Percentiles rank a stretch among this genome's conserved stretches.
These are phyloP conservation scores for Chrysochloris asiatica DNA, from an alignment of 2,113 vertebrate genomes.

Conservation along the genomic window DNA sequence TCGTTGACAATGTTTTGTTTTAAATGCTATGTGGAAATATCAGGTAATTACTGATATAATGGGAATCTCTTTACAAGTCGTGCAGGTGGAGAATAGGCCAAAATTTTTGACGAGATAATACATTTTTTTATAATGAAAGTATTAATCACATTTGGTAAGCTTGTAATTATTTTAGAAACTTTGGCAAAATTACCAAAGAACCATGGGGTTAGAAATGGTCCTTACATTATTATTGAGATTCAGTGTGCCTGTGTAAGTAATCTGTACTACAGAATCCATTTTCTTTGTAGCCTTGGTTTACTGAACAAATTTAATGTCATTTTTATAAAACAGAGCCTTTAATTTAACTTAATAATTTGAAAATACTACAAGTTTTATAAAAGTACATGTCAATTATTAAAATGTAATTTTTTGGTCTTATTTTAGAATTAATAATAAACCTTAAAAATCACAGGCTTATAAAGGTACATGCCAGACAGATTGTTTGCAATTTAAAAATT, in stretches of 20 bases:
- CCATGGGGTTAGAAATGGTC: conserved; percentile 5
- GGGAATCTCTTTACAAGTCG: neutral
- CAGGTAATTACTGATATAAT: neutral
- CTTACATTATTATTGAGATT: neutral
- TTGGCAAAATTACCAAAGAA: conserved; percentile 11
- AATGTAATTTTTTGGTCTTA: conserved; percentile 49
- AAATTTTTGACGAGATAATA: neutral
- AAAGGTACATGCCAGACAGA: neutral
- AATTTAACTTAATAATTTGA: neutral
- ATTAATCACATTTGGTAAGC: neutral
- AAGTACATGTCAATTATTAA: neutral
- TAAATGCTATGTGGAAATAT: neutral
- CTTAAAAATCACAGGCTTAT: conserved; percentile 25
- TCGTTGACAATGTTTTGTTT: neutral
- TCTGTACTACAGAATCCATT: neutral
- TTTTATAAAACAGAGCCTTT: conserved; percentile 39
- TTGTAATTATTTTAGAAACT: conserved; percentile 27
- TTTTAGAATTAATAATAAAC: conserved; percentile 36
- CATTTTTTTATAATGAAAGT: neutral
- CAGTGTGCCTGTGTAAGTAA: conserved; percentile 10
- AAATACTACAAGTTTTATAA: conserved; percentile 33
- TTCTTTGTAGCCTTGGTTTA: conserved; percentile 46
- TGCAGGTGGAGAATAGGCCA: neutral
- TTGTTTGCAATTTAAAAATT: conserved; percentile 40
- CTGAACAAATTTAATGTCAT: conserved; percentile 25